Evolutionary conservation across 2,797 vertebrate genomes (phyloP), one percentile per base, ranked within the genome.

Genomic region (Enteromius paludinosus): DNA sequence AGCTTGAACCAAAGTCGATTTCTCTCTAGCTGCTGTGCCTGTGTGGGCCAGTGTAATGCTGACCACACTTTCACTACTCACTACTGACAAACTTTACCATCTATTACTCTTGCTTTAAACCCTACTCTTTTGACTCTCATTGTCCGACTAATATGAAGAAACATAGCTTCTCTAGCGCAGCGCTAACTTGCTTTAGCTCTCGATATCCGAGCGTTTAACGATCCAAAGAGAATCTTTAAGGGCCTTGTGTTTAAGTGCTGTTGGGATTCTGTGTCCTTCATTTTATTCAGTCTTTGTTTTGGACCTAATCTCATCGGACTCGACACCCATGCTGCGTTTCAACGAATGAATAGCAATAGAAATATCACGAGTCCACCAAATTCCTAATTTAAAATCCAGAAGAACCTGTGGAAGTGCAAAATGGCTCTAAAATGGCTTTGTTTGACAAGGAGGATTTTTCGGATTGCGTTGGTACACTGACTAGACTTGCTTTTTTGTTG

Each of bases 1-100:
- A 99, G 98, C 98, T 99, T 97, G 95, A 99, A 99, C 98, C 98
- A 99, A 99, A 99, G 97, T 96, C 95, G 94, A 97, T 97, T 96
- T 95, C 95, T 97, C 96, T 95, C 96, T 96, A 96, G 96, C 95
- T 97, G 97, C 96, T 96, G 97, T 98, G 97, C 96, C 97, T 96
- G 96, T 95, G 94, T 91, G 85, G 91, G 83, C 90, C 93, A 92
- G 94, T 92, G 91, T 91, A 93, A 94, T 93, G 95, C 95, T 92
- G 93, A 96, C 96, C 94, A 94, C 91, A 94, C 94, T 92, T 94
- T 94, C 95, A 96, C 95, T 92, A 93, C 95, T 90, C 96, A 94
- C 96, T 96, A 96, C 96, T 97, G 95, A 96, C 94, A 93, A 95
- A 95, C 95, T 92, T 90, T 93, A 93, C 94, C 91, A 93, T 91